Conservation (phyloP, 2,888 invertebrate genomes). For the Anodontia alba region DNA sequence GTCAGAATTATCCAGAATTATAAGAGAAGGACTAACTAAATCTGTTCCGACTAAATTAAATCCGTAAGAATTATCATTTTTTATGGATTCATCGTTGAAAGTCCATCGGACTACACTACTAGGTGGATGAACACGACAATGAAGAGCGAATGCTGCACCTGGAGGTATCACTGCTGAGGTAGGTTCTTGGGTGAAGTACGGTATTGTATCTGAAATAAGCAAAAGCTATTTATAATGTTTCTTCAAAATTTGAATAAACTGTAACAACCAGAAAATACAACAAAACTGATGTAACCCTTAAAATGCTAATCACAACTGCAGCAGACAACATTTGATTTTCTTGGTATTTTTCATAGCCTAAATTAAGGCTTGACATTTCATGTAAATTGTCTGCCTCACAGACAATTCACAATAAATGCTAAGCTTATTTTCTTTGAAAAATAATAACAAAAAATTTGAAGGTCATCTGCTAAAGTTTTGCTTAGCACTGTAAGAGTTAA, state of each 20-base stretch:
- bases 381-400: too few relatives aligned
- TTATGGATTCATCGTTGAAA: conserved; percentile 61
- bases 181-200: conserved; percentile 64
- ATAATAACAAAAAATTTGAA: too few relatives aligned
- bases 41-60: conserved; percentile 61
- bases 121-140: conserved; percentile 62
- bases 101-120: conserved; percentile 65
- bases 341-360: too few relatives aligned
- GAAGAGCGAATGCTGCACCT: conserved; percentile 59
- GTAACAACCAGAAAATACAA: too few relatives aligned
- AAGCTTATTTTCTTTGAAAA: too few relatives aligned
- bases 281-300: too few relatives aligned
- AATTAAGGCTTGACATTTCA: too few relatives aligned
- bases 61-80: conserved; percentile 56
- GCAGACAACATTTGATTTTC: too few relatives aligned
- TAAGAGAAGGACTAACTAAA: conserved; percentile 55
- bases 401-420: too few relatives aligned
- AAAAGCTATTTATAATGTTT: conserved; percentile 10
- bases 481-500: too few relatives aligned
- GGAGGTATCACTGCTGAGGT: conserved; percentile 64
- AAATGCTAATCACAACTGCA: too few relatives aligned
- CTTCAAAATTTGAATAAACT: not conserved
- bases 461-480: too few relatives aligned
- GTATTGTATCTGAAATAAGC: conserved; percentile 63
- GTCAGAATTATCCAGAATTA: conserved; percentile 48